Conservation (phyloP, 2,797 vertebrate genomes). For the Epinephelus coioides region DNA sequence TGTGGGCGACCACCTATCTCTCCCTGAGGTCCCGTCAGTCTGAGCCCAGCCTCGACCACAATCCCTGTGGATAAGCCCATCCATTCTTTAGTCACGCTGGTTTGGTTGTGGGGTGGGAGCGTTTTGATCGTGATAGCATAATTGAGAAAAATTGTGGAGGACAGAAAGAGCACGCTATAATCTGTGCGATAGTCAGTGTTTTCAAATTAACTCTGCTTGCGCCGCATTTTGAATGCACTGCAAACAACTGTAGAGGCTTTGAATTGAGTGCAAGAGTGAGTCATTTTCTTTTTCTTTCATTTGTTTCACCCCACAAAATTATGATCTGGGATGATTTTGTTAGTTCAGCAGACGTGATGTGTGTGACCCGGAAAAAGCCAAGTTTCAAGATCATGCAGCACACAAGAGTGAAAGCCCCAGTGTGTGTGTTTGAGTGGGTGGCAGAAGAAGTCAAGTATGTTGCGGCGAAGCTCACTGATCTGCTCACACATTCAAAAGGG, state of each 20-base stretch:
- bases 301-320: slow-evolving; percentile 41
- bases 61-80: slow-evolving; percentile 67
- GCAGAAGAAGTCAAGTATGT: slow-evolving; percentile 58
- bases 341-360: slow-evolving; percentile 41
- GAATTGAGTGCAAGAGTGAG: slow-evolving; percentile 32
- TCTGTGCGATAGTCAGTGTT: slow-evolving; percentile 60
- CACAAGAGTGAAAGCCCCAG: slow-evolving; percentile 67
- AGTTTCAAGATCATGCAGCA: slow-evolving; percentile 49
- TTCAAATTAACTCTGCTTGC: slow-evolving; percentile 63
- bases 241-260: slow-evolving; percentile 46
- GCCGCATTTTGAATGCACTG: slow-evolving; percentile 51
- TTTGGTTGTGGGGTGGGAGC: slow-evolving; percentile 65
- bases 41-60: slow-evolving; percentile 69
- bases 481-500: slow-evolving; percentile 22
- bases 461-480: slow-evolving; percentile 45
- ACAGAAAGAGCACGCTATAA: slow-evolving; percentile 63
- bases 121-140: slow-evolving; percentile 78
- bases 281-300: slow-evolving; percentile 57
- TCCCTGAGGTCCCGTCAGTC: slow-evolving; percentile 78
- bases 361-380: slow-evolving; percentile 61
- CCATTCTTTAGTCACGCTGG: slow-evolving; percentile 74
- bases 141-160: slow-evolving; percentile 70
- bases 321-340: slow-evolving; percentile 47
- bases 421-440: slow-evolving; percentile 66
- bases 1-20: slow-evolving; percentile 77